Percentiles rank a stretch among this genome's conserved stretches.
These are phyloP conservation scores for Hydropsyche tenuis DNA, from an alignment of 1,140 invertebrate species.

Conservation along the genomic window DNA sequence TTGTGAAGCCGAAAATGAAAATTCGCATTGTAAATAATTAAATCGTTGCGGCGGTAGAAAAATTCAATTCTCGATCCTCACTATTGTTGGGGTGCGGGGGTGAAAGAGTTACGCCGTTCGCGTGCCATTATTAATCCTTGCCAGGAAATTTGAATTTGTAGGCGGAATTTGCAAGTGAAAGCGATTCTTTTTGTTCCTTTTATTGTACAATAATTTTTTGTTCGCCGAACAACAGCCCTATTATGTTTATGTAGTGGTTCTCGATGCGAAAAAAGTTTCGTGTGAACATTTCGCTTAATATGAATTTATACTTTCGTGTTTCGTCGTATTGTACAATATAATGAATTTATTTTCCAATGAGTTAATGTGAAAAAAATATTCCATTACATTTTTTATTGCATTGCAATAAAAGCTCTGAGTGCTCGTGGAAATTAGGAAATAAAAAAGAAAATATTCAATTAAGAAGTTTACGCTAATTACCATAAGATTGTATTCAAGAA, in stretches of 20 bases:
- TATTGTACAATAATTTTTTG: not conserved
- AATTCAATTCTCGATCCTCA: not conserved
- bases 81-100: not conserved
- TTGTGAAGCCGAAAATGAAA: not conserved
- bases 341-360: too few species aligned
- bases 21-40: not conserved
- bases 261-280: constrained; percentile 3
- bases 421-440: too few species aligned
- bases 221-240: not conserved
- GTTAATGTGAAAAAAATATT: too few species aligned
- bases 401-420: too few species aligned
- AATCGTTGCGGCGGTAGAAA: not conserved
- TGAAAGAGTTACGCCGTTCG: not conserved
- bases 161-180: constrained; percentile 12
- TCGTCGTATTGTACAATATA: too few species aligned
- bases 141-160: constrained; percentile 10
- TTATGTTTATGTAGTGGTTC: constrained; percentile 1
- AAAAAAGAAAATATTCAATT: too few species aligned
- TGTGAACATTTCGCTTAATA: constrained; percentile 5
- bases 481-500: too few species aligned
- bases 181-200: constrained; percentile 12
- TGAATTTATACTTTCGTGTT: too few species aligned
- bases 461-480: too few species aligned
- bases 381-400: too few species aligned
- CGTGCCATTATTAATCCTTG: constrained; percentile 13